Evolutionary conservation across 2,113 vertebrate genomes (phyloP).

Genomic region (Megatriorchis doriae): DNA sequence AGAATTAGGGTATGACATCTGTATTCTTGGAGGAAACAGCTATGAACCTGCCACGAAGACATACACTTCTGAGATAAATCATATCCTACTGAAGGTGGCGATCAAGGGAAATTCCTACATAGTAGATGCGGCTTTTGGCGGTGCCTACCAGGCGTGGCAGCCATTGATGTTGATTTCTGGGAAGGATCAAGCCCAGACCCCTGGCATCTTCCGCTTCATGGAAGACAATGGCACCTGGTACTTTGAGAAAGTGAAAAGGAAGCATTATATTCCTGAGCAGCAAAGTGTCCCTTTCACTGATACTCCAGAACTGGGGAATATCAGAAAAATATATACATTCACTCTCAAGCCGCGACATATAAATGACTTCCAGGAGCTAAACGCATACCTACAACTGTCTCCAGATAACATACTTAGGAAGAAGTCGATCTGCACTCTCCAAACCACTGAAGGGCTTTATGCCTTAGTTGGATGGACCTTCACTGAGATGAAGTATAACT

Average conservation of each 20-base stretch:
- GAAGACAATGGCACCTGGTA: constrained; percentile 73
- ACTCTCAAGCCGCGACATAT: constrained; percentile 61
- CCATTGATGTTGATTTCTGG: constrained; percentile 80
- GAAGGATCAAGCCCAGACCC: constrained; percentile 78
- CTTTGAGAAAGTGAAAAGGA: constrained; percentile 80
- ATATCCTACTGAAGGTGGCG: constrained; percentile 73
- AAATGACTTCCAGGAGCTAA: constrained; percentile 69
- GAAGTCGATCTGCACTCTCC: constrained; percentile 83
- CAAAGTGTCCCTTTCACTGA: constrained; percentile 45
- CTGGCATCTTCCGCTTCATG: constrained; percentile 70
- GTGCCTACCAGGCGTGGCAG: constrained; percentile 75
- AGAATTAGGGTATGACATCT: constrained; percentile 75
- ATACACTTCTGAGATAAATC: constrained; percentile 64
- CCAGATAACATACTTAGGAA: constrained; percentile 72
- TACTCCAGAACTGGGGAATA: constrained; percentile 43
- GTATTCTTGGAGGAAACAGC: constrained; percentile 65
- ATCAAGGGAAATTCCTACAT: constrained; percentile 74
- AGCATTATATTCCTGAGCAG: constrained; percentile 53
- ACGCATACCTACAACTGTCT: constrained; percentile 64
- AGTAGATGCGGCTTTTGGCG: constrained; percentile 80
- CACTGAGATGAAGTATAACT: constrained; percentile 73
- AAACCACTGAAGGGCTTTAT: constrained; percentile 74
- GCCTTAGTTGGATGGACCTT: constrained; percentile 80
- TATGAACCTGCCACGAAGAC: constrained; percentile 30
- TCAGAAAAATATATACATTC: constrained; percentile 72